Evolutionary conservation across 2,888 invertebrate species (phyloP).

Genomic region (Eretmocerus hayati): DNA sequence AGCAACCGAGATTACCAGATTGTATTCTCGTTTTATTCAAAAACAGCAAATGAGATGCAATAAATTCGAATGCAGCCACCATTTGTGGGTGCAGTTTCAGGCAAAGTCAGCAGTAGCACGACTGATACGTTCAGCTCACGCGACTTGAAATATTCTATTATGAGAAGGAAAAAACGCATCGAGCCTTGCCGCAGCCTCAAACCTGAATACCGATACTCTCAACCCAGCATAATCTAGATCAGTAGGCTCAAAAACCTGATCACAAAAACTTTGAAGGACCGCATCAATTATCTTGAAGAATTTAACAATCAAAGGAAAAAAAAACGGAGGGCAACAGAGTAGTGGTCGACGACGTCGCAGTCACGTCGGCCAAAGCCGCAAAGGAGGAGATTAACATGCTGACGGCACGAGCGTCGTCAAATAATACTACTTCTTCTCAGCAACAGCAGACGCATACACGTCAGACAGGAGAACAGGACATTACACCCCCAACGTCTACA

Average conservation of each 20-base stretch:
- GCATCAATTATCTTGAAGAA: no score
- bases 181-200: neutral
- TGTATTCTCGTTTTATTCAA: no score
- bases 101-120: no score
- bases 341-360: neutral
- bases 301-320: neutral
- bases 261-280: no score
- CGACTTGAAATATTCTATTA: no score
- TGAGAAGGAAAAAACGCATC: constrained; percentile 6
- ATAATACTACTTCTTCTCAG: no score
- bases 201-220: neutral
- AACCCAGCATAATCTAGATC: neutral
- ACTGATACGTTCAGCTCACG: no score
- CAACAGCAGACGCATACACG: constrained; percentile 12
- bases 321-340: neutral
- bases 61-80: no score
- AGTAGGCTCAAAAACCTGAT: no score
- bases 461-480: neutral
- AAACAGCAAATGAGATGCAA: no score
- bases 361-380: constrained; percentile 6
- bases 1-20: no score
- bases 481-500: neutral
- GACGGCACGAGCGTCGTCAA: constrained; percentile 33
- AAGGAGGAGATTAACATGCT: constrained; percentile 30
- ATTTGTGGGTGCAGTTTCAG: no score